phyloP scores from a whole-genome alignment of 1,140 invertebrate genomes.

The Cydia pomonella region DNA sequence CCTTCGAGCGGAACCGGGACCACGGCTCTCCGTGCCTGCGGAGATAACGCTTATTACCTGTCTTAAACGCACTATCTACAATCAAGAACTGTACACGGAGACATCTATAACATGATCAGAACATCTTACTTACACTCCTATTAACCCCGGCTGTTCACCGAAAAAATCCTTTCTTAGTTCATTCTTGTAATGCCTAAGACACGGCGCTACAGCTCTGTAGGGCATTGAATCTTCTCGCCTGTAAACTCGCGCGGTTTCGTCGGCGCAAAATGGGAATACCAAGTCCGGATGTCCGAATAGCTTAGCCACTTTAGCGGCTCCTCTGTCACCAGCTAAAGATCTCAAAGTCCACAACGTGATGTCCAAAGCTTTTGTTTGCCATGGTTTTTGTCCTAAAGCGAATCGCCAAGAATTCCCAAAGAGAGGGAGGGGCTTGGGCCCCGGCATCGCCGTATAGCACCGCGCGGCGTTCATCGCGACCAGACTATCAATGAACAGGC shows the following conservation, averaged over 20 bases:
- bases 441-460: constrained; percentile 87
- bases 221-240: constrained; percentile 88
- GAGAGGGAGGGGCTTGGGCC: constrained; percentile 87
- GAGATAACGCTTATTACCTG: constrained; percentile 34
- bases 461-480: constrained; percentile 74
- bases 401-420: constrained; percentile 92
- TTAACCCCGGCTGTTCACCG: constrained; percentile 86
- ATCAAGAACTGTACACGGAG: background rate
- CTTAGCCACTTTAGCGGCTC: constrained; percentile 87
- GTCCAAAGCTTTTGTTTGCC: constrained; percentile 66
- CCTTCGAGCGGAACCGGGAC: constrained; percentile 89
- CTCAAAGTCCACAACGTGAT: constrained; percentile 66
- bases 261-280: constrained; percentile 88
- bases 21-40: constrained; percentile 91
- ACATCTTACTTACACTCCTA: constrained; percentile 86
- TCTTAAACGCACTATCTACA: background rate
- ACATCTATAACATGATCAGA: background rate
- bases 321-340: constrained; percentile 79
- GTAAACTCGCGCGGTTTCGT: constrained; percentile 88
- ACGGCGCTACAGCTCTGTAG: constrained; percentile 89
- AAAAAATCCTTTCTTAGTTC: constrained; percentile 88
- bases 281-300: constrained; percentile 89
- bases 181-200: constrained; percentile 89
- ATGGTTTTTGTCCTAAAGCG: constrained; percentile 77
- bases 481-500: constrained; percentile 54